These are phyloP conservation scores for Hyles lineata DNA, from an alignment of 2,888 invertebrate genomes.

Conservation along the genomic window DNA sequence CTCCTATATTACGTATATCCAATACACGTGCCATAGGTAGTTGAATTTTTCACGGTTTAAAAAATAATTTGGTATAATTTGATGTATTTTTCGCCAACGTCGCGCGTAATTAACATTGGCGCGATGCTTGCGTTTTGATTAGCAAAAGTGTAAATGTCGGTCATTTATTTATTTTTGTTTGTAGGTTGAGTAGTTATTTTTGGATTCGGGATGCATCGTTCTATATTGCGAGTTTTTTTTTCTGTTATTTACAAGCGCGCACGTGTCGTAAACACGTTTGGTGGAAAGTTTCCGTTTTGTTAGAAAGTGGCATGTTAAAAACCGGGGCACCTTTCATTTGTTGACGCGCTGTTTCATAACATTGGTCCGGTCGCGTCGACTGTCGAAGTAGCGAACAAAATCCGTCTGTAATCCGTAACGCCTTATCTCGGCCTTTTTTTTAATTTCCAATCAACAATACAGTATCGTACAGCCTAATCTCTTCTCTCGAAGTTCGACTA, in stretches of 20 bases:
- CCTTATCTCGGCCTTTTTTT: constrained; percentile 10
- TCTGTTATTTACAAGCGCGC: constrained; percentile 43
- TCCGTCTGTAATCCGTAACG: background rate
- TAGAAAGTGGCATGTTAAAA: constrained; percentile 58
- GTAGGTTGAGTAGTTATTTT: constrained; percentile 71
- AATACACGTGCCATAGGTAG: constrained; percentile 30
- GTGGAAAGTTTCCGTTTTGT: constrained; percentile 44
- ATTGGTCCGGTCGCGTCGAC: constrained; percentile 48
- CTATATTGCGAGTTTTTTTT: constrained; percentile 50
- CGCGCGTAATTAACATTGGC: constrained; percentile 37
- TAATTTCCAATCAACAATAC: constrained; percentile 14
- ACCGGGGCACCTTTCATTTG: constrained; percentile 59
- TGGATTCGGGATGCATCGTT: constrained; percentile 57
- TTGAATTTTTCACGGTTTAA: constrained; percentile 9
- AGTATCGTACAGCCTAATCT: background rate
- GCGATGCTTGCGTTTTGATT: constrained; percentile 44
- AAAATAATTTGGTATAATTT: background rate
- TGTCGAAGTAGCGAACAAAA: constrained; percentile 2
- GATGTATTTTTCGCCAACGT: constrained; percentile 44
- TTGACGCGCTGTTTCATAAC: constrained; percentile 66
- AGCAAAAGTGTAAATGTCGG: constrained; percentile 45
- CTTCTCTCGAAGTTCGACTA: no score
- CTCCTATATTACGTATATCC: constrained; percentile 25
- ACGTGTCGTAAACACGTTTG: constrained; percentile 41
- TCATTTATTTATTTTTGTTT: constrained; percentile 66